A percentile compares a stretch with the other conserved stretches of the same genome.
Conservation (phyloP, 2,113 vertebrate species). For the Puntigrus tetrazona region DNA sequence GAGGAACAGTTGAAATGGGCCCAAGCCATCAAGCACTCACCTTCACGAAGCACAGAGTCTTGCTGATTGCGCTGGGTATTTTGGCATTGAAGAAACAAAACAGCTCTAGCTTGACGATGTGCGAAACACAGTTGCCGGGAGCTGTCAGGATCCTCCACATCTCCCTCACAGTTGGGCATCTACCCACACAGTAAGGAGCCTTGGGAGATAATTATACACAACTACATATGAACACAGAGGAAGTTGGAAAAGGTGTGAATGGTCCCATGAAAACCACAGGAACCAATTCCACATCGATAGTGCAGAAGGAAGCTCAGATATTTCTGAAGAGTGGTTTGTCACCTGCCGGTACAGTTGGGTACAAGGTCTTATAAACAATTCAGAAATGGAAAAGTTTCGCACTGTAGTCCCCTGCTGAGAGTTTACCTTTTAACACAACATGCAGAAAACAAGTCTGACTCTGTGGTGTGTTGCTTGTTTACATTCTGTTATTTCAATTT, state of each 20-base stretch:
- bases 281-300: slow-evolving; percentile 16
- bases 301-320: slow-evolving; percentile 1
- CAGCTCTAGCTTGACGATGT: slow-evolving; percentile 7
- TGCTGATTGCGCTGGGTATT: neutral
- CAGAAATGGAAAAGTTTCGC: slow-evolving; percentile 47
- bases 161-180: slow-evolving; percentile 29
- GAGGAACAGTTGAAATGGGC: neutral
- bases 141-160: slow-evolving; percentile 48
- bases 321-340: slow-evolving; percentile 10
- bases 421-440: slow-evolving; percentile 52
- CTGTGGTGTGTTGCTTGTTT: slow-evolving; percentile 42
- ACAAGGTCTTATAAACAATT: slow-evolving; percentile 45
- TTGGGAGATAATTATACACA: slow-evolving; percentile 56
- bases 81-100: slow-evolving; percentile 22
- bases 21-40: neutral
- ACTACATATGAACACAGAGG: slow-evolving; percentile 35
- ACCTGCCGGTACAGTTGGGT: slow-evolving; percentile 13
- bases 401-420: slow-evolving; percentile 39
- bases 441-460: slow-evolving; percentile 36
- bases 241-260: neutral
- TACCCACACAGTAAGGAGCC: slow-evolving; percentile 41
- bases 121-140: slow-evolving; percentile 11
- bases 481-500: slow-evolving; percentile 44
- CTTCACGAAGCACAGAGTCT: neutral
- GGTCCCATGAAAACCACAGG: slow-evolving; percentile 46